Conservation (phyloP, 2,113 vertebrate genomes). For the Alethe castanea region DNA sequence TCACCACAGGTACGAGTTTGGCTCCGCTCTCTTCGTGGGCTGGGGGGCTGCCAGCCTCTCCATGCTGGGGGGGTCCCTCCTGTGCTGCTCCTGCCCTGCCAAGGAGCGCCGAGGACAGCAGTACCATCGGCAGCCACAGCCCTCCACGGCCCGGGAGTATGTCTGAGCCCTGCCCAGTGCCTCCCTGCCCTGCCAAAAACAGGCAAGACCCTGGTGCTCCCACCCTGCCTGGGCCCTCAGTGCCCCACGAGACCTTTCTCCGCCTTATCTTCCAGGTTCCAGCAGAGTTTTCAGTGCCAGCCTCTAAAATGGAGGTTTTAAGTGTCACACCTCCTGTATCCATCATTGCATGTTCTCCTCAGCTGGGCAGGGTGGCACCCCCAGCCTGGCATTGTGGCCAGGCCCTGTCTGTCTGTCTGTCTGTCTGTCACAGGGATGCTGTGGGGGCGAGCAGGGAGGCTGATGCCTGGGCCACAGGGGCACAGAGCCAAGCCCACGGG, state of each 20-base stretch:
- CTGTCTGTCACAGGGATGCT: neutral
- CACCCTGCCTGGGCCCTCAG: neutral
- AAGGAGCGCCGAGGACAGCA: conserved; percentile 82
- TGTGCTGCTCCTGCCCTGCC: conserved; percentile 91
- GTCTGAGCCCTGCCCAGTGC: conserved; percentile 74
- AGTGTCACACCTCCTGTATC: accelerated
- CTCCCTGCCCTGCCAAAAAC: neutral
- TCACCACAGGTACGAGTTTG: conserved; percentile 88
- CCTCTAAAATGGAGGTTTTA: neutral
- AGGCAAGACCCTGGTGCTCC: accelerated
- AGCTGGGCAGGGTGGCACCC: accelerated
- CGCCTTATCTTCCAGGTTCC: neutral
- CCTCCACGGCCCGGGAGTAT: conserved; percentile 88
- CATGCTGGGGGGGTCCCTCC: conserved; percentile 88
- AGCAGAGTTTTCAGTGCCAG: neutral
- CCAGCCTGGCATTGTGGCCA: accelerated
- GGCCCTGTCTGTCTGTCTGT: neutral
- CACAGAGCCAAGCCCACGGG: neutral
- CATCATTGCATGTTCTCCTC: neutral
- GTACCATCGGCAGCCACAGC: conserved; percentile 86
- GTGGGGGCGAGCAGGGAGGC: neutral
- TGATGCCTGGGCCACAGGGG: neutral
- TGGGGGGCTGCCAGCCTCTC: conserved; percentile 91
- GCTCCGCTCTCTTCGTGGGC: conserved; percentile 91
- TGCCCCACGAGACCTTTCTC: neutral